Percentiles rank a stretch among this genome's conserved stretches.
These are phyloP conservation scores for Octopus bimaculoides DNA, from an alignment of 1,140 invertebrate genomes.

Conservation along the genomic window DNA sequence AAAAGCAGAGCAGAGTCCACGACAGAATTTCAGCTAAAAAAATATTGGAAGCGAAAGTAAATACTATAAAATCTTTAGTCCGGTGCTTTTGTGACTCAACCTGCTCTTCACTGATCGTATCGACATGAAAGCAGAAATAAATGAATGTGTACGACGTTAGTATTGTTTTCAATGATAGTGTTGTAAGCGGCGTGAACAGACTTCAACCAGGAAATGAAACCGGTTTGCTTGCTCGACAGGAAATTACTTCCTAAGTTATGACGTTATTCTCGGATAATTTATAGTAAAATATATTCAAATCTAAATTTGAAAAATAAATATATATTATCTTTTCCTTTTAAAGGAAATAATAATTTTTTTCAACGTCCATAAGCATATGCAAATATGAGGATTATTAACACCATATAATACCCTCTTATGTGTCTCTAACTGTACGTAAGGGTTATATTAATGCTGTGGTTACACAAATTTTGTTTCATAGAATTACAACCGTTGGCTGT, in stretches of 20 bases:
- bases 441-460: slow-evolving; percentile 52
- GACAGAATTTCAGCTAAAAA: no score
- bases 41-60: no score
- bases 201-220: no score
- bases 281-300: neutral
- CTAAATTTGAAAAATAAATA: neutral
- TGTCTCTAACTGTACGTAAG: slow-evolving; percentile 44
- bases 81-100: no score
- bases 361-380: neutral
- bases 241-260: neutral
- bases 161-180: no score
- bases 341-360: slow-evolving; percentile 9
- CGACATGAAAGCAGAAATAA: no score
- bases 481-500: slow-evolving; percentile 2
- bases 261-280: neutral
- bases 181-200: no score
- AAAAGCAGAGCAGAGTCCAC: no score
- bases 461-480: slow-evolving; percentile 34
- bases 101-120: no score
- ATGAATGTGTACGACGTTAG: no score
- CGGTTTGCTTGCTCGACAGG: no score
- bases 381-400: neutral
- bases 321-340: neutral
- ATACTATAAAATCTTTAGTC: no score
- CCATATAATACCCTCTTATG: neutral